Conservation (phyloP, 2,113 vertebrate species). For the Callithrix jacchus region DNA sequence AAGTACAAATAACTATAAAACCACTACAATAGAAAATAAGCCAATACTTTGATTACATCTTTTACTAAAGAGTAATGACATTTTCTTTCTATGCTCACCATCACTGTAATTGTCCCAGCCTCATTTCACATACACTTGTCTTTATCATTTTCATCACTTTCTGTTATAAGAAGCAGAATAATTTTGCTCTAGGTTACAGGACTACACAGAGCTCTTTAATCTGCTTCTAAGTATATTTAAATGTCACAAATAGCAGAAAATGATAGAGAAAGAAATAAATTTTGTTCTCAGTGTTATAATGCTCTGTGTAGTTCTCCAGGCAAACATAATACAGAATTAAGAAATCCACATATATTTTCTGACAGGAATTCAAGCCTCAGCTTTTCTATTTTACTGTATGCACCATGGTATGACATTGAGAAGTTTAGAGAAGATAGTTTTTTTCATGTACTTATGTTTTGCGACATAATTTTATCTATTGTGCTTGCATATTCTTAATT, state of each 20-base stretch:
- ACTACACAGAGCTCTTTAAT: background rate
- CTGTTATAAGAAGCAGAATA: background rate
- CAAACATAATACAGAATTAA: background rate
- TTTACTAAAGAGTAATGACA: conserved; percentile 16
- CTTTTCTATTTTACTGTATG: background rate
- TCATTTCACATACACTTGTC: background rate
- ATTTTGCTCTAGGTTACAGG: background rate
- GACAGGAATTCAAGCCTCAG: background rate
- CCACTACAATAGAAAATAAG: background rate
- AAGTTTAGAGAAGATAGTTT: background rate
- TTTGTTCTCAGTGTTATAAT: background rate
- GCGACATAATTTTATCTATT: background rate
- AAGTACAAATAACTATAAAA: conserved; percentile 18
- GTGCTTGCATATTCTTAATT: background rate
- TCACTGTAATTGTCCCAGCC: background rate
- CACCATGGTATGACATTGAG: background rate
- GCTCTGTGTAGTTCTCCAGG: background rate
- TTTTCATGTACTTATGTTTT: background rate
- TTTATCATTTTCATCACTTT: conserved; percentile 48
- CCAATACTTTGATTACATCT: background rate
- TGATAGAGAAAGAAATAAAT: background rate
- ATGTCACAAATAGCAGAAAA: conserved; percentile 18
- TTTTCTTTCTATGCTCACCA: background rate
- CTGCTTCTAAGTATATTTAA: background rate
- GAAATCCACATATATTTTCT: conserved; percentile 11